Evolutionary conservation across 2,888 invertebrate genomes (phyloP), one percentile per base, ranked within the genome.

Genomic region (Diachrysia chrysitis): DNA sequence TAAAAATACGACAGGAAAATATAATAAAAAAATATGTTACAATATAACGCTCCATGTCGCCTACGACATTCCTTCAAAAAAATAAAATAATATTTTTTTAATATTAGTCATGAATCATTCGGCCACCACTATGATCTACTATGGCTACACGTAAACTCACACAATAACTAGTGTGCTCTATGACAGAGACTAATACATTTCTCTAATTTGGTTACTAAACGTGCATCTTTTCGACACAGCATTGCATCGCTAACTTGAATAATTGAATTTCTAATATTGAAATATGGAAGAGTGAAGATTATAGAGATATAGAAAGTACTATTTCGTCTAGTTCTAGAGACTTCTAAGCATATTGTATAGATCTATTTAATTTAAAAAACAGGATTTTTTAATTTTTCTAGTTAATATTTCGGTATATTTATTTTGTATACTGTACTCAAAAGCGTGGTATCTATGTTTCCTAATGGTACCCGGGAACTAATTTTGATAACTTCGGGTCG

Each of bases 271-370:
- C 89, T 90, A 90, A 85, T 86, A 86, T 92, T 91, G 87, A 94
- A 94, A 95, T 85, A 95, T 95, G 95, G 95, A 95, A 95, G 95
- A 95, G 95, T 95, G 95, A 95, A 95, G 91, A 90, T 90, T 87
- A 82, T 82, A 90, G 84, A 89, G 87, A 88, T 85, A 91, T 79
- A 92, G 85, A 89, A 84, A 86, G 85, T 84, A 81, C 89, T 91
- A 92, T 75, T 73, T 86, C 84, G 77, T 88, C 89, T 93, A 92
- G 85, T 82, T 87, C 89, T 91, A 92, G 86, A 87, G 84, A 85
- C 73, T 79, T 85, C 87, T 89, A 90, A 82, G 66, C 35, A 17
- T 71, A 65, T 71, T 69, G 23, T 51, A 71, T 48, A 62, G 61
- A 69, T 75, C 77, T 81, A 78, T 65, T 74, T 67, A 78, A 66